Evolutionary conservation across 2,113 vertebrate species (phyloP).

Genomic region (Marmota monax): DNA sequence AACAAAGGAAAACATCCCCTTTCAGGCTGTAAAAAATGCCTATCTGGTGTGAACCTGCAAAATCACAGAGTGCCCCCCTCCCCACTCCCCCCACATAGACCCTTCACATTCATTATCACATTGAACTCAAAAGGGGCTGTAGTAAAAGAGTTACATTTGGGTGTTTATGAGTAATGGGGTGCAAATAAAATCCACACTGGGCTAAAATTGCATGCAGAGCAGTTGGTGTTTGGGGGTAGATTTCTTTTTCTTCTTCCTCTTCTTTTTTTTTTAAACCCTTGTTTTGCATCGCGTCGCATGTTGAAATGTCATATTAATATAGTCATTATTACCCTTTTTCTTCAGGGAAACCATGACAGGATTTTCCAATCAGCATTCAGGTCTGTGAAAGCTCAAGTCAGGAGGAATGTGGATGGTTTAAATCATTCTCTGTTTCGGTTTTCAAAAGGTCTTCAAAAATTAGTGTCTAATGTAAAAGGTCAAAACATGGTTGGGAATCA

Average conservation of each 20-base stretch:
- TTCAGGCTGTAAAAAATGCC: constrained; percentile 92
- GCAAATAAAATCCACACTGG: constrained; percentile 83
- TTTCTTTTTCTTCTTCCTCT: not conserved
- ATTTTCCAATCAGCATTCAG: constrained; percentile 74
- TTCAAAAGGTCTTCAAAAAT: constrained; percentile 83
- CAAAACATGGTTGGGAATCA: constrained; percentile 72
- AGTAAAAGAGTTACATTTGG: constrained; percentile 89
- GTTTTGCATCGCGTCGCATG: constrained; percentile 61
- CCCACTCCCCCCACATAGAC: constrained; percentile 59
- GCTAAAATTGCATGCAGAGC: constrained; percentile 77
- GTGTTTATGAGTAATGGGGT: constrained; percentile 82
- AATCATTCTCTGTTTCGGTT: constrained; percentile 74
- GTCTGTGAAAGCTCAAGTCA: constrained; percentile 60
- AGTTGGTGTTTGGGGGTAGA: constrained; percentile 36
- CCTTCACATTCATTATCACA: constrained; percentile 87
- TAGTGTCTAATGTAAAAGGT: constrained; percentile 77
- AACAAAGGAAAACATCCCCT: constrained; percentile 94
- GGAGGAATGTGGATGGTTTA: constrained; percentile 71
- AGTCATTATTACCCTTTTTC: constrained; percentile 65
- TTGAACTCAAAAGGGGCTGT: constrained; percentile 82
- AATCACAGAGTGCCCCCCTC: constrained; percentile 83
- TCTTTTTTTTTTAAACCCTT: not conserved
- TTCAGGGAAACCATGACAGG: constrained; percentile 70
- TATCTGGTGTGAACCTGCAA: constrained; percentile 91
- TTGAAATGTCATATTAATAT: constrained; percentile 82